A percentile compares a stretch with the other conserved stretches of the same genome.
phyloP scores from a whole-genome alignment of 2,113 vertebrate genomes.

The Talpa occidentalis region DNA sequence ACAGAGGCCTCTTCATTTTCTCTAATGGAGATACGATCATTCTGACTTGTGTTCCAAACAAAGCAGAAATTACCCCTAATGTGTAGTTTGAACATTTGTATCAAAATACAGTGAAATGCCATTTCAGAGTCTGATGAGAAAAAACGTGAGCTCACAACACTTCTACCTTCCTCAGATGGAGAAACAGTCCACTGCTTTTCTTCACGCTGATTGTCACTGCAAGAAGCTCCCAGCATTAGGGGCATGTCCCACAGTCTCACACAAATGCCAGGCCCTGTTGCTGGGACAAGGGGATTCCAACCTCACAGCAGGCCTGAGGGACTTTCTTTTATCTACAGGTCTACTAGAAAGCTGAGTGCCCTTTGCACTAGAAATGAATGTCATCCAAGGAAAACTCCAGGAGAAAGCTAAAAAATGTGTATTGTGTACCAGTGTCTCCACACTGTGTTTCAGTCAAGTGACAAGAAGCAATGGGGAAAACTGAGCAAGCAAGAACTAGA shows the following conservation, averaged over 20 bases:
- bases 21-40: slow-evolving; percentile 7
- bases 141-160: slow-evolving; percentile 14
- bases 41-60: slow-evolving; percentile 19
- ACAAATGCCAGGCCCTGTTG: background rate
- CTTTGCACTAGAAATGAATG: slow-evolving; percentile 59
- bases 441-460: slow-evolving; percentile 20
- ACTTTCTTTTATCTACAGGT: background rate
- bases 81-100: slow-evolving; percentile 31
- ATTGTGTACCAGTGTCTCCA: background rate
- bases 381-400: slow-evolving; percentile 31
- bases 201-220: background rate
- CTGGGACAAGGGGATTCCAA: background rate
- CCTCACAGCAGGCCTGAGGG: background rate
- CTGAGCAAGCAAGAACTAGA: background rate
- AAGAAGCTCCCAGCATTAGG: background rate
- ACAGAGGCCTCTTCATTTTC: slow-evolving; percentile 14
- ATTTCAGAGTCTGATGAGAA: slow-evolving; percentile 40
- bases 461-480: slow-evolving; percentile 38
- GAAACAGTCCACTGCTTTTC: background rate
- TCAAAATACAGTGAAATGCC: slow-evolving; percentile 52
- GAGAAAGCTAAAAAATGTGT: slow-evolving; percentile 64
- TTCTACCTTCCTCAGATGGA: background rate
- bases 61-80: slow-evolving; percentile 50
- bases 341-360: background rate
- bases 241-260: background rate